Evolutionary conservation across 1,140 invertebrate genomes (phyloP), one percentile per base, ranked within the genome.

Genomic region (Drosophila sp.): DNA sequence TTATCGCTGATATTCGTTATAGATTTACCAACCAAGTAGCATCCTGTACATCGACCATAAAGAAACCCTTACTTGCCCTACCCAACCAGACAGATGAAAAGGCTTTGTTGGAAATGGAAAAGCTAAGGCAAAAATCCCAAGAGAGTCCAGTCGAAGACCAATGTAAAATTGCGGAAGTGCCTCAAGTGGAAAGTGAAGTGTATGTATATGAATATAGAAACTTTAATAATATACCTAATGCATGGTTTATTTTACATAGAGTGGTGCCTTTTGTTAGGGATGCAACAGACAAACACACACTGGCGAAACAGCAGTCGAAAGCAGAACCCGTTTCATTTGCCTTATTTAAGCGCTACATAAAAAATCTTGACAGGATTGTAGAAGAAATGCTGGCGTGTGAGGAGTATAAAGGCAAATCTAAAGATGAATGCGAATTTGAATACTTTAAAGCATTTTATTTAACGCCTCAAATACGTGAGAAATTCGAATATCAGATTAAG

Each of bases 381-480:
- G 3, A 57, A 4, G 13, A 78, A 57, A 79, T 79, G 77, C 13
- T 57, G 4, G 7, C 13, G 5, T 46, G 41, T 32, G 59, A 36
- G 1, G 54, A 70, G 7, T 65, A 43, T 11, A 34, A 9, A 0
- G 36, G 7, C 1, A 58, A 43, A 53, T 45, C 54, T 2, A 13
- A 27, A 34, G 53, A 65, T 0, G 56, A 70, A 5, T 79, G 76
- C 32, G 63, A 38, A 1, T 25, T 56, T 1, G 59, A 70, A 13
- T 79, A 79, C 18, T 80, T 63, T 14, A 58, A 54, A 1, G 29
- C n/a, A 0, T 80, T 80, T 13, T 80, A 80, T n/a, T 0, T 14
- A 2, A 18, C 34, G 5, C 61, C 57, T 11, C 4, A 66, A 25
- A 51, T 72, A 51, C 76, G 76, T 4, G 16, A 63, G 7, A 74